A percentile compares a stretch with the other conserved stretches of the same genome.
phyloP scores from a whole-genome alignment of 2,113 vertebrate genomes.

The Cyanoliseus patagonus region DNA sequence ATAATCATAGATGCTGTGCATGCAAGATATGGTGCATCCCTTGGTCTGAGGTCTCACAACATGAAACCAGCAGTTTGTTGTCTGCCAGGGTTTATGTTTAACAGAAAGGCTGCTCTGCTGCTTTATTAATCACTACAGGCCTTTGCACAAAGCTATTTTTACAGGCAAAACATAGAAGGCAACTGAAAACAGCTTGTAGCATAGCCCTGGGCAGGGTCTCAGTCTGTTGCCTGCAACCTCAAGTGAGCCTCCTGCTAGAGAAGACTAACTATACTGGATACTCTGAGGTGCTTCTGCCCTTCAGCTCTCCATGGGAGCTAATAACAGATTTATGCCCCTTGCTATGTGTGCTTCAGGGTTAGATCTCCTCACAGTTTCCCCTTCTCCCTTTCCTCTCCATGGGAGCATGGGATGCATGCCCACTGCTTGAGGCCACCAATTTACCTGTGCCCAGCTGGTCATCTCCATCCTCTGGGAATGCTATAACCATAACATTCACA shows the following conservation, averaged over 20 bases:
- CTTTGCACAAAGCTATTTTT: not conserved
- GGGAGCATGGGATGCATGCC: not conserved
- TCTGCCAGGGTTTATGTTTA: not conserved
- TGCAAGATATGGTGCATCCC: not conserved
- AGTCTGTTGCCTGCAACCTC: not conserved
- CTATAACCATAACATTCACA: not conserved
- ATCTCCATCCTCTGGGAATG: not conserved
- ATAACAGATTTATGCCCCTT: not conserved
- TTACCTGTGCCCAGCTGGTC: not conserved
- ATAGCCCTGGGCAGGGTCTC: not conserved
- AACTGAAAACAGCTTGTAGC: not conserved
- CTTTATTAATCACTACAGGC: not conserved
- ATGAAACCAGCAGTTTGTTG: not conserved
- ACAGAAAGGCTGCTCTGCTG: not conserved
- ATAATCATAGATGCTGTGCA: not conserved
- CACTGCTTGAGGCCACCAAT: not conserved
- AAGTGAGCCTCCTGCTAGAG: not conserved
- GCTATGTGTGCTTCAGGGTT: not conserved
- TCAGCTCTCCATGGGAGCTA: not conserved
- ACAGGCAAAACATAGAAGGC: not conserved
- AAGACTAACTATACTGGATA: not conserved
- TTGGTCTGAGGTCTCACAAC: not conserved
- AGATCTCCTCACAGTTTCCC: not conserved
- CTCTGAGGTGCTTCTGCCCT: rapidly evolving
- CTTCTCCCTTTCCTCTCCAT: not conserved